Percentiles rank a stretch among this genome's conserved stretches.
Evolutionary conservation across 1,140 invertebrate genomes (phyloP).

Genomic region (Sarcophaga bullata): DNA sequence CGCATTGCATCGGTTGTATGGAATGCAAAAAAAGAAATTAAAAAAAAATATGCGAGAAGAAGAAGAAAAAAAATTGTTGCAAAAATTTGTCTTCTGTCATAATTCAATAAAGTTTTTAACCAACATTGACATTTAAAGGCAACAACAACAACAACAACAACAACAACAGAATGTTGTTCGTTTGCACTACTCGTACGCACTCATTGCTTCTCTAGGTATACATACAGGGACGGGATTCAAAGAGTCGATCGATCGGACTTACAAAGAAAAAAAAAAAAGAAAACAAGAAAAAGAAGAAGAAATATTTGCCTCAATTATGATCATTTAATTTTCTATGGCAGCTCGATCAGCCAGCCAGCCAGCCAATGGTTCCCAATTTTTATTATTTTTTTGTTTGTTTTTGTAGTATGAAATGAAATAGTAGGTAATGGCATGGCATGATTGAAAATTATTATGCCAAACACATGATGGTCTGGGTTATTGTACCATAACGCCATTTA

Average conservation of each 20-base stretch:
- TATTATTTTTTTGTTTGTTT: too few relatives aligned
- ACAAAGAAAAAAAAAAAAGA: background rate
- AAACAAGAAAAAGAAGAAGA: background rate
- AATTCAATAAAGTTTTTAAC: slow-evolving; percentile 40
- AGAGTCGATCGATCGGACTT: background rate
- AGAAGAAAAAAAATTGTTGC: slow-evolving; percentile 3
- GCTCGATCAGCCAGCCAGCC: background rate
- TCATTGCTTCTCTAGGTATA: background rate
- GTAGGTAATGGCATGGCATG: background rate
- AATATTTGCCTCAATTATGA: slow-evolving; percentile 34
- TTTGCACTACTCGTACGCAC: background rate
- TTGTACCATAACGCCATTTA: slow-evolving; percentile 24
- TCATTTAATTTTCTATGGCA: slow-evolving; percentile 34
- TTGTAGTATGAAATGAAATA: too few relatives aligned
- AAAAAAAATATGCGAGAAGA: background rate
- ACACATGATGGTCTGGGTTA: slow-evolving; percentile 8
- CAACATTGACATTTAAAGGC: slow-evolving; percentile 13
- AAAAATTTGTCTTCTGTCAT: slow-evolving; percentile 38
- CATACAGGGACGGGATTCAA: background rate
- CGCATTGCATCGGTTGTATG: too few relatives aligned
- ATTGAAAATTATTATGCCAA: slow-evolving; percentile 21
- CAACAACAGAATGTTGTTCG: background rate
- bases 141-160: background rate
- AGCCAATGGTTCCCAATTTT: too few relatives aligned
- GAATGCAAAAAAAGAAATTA: background rate